Evolutionary conservation across 30 jellyfish, hydroid and myxozoan species (phyloP).

Genomic region (Aurelia sp.): DNA sequence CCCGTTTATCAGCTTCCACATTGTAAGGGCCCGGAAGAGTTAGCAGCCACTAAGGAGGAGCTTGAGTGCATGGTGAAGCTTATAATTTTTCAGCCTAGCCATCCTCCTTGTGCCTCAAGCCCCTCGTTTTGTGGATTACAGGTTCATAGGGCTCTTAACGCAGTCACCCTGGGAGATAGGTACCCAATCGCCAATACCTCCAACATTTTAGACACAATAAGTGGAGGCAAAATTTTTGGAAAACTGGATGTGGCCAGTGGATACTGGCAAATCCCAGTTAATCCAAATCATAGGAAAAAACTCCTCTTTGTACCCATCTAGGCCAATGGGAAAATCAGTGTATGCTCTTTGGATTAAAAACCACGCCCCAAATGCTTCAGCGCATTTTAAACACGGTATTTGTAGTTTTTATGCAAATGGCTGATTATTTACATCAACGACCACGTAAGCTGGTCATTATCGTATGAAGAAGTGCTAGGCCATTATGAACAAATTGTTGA

Average conservation of each 20-base stretch:
- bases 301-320: slow-evolving; percentile 28
- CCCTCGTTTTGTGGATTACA: too few relatives aligned
- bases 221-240: too few relatives aligned
- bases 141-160: slow-evolving; percentile 1
- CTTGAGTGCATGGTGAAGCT: too few relatives aligned
- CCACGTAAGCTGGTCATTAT: slow-evolving; percentile 36
- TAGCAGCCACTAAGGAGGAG: slow-evolving; percentile 58
- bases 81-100: too few relatives aligned
- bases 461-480: slow-evolving; percentile 15
- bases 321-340: slow-evolving; percentile 36
- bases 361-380: slow-evolving; percentile 32
- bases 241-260: too few relatives aligned
- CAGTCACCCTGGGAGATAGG: too few relatives aligned
- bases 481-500: slow-evolving; percentile 23
- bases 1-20: slow-evolving; percentile 54
- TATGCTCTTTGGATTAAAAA: slow-evolving; percentile 41
- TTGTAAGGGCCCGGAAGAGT: slow-evolving; percentile 55
- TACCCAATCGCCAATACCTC: too few relatives aligned
- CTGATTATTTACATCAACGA: slow-evolving; percentile 45
- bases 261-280: slow-evolving; percentile 40
- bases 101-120: too few relatives aligned
- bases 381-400: slow-evolving; percentile 16
- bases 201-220: too few relatives aligned
- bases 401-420: slow-evolving; percentile 10
- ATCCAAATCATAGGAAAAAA: slow-evolving; percentile 25